Base-by-base conservation (phyloP, 2,888 invertebrate genomes). In the Hemithea aestivaria region DNA sequence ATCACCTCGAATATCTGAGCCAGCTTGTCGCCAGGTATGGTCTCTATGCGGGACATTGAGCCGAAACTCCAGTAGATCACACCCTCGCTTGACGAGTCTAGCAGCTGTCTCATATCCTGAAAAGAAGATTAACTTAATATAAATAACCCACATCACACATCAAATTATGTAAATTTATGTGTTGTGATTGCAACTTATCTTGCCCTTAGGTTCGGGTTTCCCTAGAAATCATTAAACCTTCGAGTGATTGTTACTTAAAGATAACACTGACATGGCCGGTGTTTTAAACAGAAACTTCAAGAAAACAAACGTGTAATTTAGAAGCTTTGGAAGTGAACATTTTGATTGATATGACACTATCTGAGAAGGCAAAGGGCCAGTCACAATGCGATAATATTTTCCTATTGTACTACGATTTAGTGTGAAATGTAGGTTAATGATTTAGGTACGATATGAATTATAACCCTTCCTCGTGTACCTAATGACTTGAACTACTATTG, bases 1-100 rank as follows among this genome's bases (percentile, higher is more conserved):
- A 90, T 77, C 1, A 81, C 89, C 12, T 71, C 66, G 48, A 90
- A 82, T 48, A 90, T 83, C 33, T 74, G 73, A 42, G 77, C 67
- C 27, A 89, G 55, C 46, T 71, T 83, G 9, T 80, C 72, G 22
- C 64, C 66, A 0, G 89, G 84, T 45, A 90, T 87, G 0, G 87
- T 85, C 60, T 89, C 89, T 21, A 88, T 87, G 10, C 82, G 66
- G 1, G 90, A 73, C 84, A 90, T 88, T 4, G 90, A 90, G 6
- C 90, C 90, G 53, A 90, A 88, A 47, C 89, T 89, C 74, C 90
- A 88, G 58, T 88, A 90, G 38, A 90, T 87, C 11, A 89, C 80
- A 7, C 89, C 89, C 35, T 89, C 79, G 8, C 62, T 57, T 0
- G 87, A 81, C 16, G 73, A 73, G 50, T 88, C 85, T 36, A 89